These are phyloP conservation scores for Pammene aurita DNA, from an alignment of 2,888 invertebrate species.

Conservation along the genomic window DNA sequence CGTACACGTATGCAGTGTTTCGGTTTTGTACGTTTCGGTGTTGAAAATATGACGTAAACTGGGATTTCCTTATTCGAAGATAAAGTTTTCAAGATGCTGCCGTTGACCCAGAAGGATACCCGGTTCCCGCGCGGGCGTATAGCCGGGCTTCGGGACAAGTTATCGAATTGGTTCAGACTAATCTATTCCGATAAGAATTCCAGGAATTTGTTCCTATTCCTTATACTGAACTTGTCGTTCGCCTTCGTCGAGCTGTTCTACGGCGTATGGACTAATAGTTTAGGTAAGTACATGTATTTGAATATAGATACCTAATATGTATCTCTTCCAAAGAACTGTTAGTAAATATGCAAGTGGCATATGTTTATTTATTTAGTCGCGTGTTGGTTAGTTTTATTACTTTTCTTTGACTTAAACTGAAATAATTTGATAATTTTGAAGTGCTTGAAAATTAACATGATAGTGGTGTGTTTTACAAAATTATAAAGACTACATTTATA, in stretches of 20 bases:
- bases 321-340: slow-evolving; percentile 4
- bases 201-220: slow-evolving; percentile 95
- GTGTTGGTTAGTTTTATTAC: not conserved
- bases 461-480: too few species aligned
- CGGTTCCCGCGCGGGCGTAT: slow-evolving; percentile 80
- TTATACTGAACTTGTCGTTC: slow-evolving; percentile 96
- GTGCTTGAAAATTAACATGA: too few species aligned
- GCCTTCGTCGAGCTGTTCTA: slow-evolving; percentile 98
- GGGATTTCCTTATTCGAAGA: slow-evolving; percentile 49
- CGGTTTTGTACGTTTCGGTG: slow-evolving; percentile 61
- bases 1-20: slow-evolving; percentile 81
- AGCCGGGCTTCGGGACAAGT: slow-evolving; percentile 87
- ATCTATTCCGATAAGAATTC: slow-evolving; percentile 97
- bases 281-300: slow-evolving; percentile 81
- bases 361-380: slow-evolving; percentile 23
- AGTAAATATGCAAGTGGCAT: slow-evolving; percentile 28
- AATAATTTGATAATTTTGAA: not conserved
- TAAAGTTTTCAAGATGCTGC: slow-evolving; percentile 85
- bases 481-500: too few species aligned
- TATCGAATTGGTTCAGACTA: slow-evolving; percentile 90
- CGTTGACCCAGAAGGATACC: slow-evolving; percentile 89
- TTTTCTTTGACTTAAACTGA: not conserved
- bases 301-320: slow-evolving; percentile 7
- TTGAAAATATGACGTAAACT: slow-evolving; percentile 71
- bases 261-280: slow-evolving; percentile 94